Evolutionary conservation across 2,888 invertebrate genomes (phyloP), one percentile per base, ranked within the genome.

Genomic region (Anoplius nigerrimus): DNA sequence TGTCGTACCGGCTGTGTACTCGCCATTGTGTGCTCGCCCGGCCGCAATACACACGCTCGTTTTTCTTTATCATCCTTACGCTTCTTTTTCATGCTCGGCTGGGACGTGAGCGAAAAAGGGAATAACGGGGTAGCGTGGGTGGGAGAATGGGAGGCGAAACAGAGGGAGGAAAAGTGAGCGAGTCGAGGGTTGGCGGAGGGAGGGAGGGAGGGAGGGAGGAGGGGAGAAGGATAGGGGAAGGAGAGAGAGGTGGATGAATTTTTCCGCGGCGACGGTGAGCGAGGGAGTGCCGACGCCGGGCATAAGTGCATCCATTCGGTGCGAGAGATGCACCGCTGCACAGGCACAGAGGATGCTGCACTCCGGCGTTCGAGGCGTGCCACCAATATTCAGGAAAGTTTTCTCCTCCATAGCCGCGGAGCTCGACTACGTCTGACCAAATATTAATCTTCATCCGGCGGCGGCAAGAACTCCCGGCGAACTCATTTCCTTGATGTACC

Each of bases 381-480:
- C 16, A 34, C 21, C 43, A 57, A 24, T 45, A 22, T 21, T 43
- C 51, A 46, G 27, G 22, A 72, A 73, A 55, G 20, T 60, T 64
- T 58, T 62, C 66, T 57, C 24, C 56, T 4, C 52, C 11, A 43
- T 20, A 54, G 18, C 11, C n/a, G 43, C 42, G 34, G 48, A 48
- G 43, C 15, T 16, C 53, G 51, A 51, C 56, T 52, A 48, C 61
- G 59, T 55, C 56, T 46, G 52, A 20, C 52, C 65, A 69, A 70
- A 69, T 77, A 75, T 79, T 77, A 79, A 73, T 79, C 70, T 75
- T 79, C 65, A 57, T 75, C 60, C 27, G 56, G 34, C 21, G 24
- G 54, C 18, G 43, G 22, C 53, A 59, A 66, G 48, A 66, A 75
- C 55, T 67, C 42, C 34, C n/a, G 52, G 22, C 34, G 21, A 66